Evolutionary conservation across 1,140 invertebrate species (phyloP), one percentile per base, ranked within the genome.

Genomic region (Matsumurasca onukii): DNA sequence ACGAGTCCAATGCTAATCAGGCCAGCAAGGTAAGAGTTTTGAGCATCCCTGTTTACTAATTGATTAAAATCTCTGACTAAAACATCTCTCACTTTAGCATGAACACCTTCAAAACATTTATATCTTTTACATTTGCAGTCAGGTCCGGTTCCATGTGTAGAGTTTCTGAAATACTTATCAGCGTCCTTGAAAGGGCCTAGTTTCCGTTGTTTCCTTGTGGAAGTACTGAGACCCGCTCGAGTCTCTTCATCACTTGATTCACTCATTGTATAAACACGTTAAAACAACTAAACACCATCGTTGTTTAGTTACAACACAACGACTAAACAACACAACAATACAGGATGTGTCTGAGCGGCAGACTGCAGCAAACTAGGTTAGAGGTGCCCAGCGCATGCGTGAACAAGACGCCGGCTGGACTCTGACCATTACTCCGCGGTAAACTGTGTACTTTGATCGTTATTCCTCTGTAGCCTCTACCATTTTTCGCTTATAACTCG

Each of bases 81-180:
- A 15, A 24, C 17, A 15, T 67, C 25, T 31, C 48, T 30, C 34
- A 31, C 49, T 30, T 52, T 31, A 31, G 24, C 31, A 52, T 63
- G 31, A 64, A 64, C 65, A 31, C 30, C 62, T 55, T 69, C 48
- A 24, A 71, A 71, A 64, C 70, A 71, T 29, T 61, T 25, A 57
- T 31, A 69, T 0, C 66, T 31, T 70, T 70, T 68, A 49, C 69
- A 68, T 3, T 70, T 66, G 34, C 69, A 70, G 15, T 30, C 30
- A 24, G 31, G 30, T 3, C 62, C 31, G 3, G 62, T 34, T 39
- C 3, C 9, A 17, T 39, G 45, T 12, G 29, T 31, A 2, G 31
- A 34, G 31, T 65, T 65, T 34, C 62, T 65, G 31, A 65, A 39
- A 48, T 34, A 9, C 24, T 30, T 34, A 34, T 2, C 3, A 20